A percentile compares a stretch with the other conserved stretches of the same genome.
These are phyloP conservation scores for Parauchenoglanis ngamensis DNA, from an alignment of 2,797 vertebrate genomes.

Conservation along the genomic window DNA sequence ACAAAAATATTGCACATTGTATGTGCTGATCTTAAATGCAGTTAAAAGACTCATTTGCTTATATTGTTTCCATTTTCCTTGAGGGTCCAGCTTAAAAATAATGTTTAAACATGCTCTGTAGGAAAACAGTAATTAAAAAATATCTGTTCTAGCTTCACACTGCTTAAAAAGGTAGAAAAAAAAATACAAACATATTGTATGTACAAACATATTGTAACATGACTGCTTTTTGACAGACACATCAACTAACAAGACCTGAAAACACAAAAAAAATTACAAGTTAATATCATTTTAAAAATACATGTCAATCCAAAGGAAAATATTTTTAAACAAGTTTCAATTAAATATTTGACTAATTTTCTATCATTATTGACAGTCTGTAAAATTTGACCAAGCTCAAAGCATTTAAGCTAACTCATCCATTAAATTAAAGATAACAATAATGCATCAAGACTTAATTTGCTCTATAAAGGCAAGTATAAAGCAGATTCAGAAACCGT, in stretches of 20 bases:
- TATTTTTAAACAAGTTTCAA: too few species aligned
- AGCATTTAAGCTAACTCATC: neutral
- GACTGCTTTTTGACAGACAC: constrained; percentile 6
- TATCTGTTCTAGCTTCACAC: constrained; percentile 49
- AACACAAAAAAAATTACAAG: constrained; percentile 22
- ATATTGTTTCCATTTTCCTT: neutral
- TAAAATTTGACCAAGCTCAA: neutral
- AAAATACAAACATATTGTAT: constrained; percentile 35
- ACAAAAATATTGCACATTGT: neutral
- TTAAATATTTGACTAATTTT: neutral
- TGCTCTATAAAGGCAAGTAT: neutral
- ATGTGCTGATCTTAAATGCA: neutral
- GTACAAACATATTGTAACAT: neutral
- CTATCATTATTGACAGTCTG: neutral
- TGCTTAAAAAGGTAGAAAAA: constrained; percentile 57
- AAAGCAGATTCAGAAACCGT: neutral
- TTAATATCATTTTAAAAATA: neutral
- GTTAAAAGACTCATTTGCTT: neutral
- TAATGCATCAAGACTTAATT: neutral
- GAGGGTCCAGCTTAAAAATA: neutral
- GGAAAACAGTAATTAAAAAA: neutral
- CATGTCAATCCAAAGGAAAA: neutral
- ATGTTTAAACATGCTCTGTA: neutral
- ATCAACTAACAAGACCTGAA: constrained; percentile 82
- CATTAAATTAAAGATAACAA: constrained; percentile 4